Evolutionary conservation across 2,888 invertebrate species (phyloP), one percentile per base, ranked within the genome.

Genomic region (Endotricha flammealis): DNA sequence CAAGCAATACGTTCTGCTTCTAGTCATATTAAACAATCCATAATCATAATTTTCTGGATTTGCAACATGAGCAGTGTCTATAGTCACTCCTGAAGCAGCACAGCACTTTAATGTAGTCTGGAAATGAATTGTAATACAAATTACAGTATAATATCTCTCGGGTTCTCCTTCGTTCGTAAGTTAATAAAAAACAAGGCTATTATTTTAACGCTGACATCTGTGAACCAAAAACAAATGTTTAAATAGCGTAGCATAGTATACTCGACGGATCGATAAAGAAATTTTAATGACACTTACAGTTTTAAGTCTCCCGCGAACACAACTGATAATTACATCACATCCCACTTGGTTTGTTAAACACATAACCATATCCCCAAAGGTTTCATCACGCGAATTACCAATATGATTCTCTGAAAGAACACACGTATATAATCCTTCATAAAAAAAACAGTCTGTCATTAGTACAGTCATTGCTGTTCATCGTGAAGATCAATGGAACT

Each of bases 141-240:
- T 47, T 64, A 78, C 80, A 31, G 65, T 53, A 52, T 65, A 76
- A 0, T 74, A 36, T 1, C 56, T 42, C n/a, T 55, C 64, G 43
- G 47, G 55, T n/a, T n/a, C n/a, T n/a, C n/a, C n/a, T n/a, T n/a
- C n/a, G n/a, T n/a, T n/a, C n/a, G n/a, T n/a, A n/a, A n/a, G n/a
- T n/a, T n/a, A n/a, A n/a, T n/a, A n/a, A n/a, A n/a, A n/a, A n/a
- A n/a, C n/a, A n/a, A n/a, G n/a, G n/a, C n/a, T n/a, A n/a, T n/a
- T n/a, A n/a, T n/a, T n/a, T n/a, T n/a, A n/a, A n/a, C n/a, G n/a
- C n/a, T n/a, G n/a, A n/a, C n/a, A n/a, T n/a, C n/a, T n/a, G n/a
- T n/a, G n/a, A n/a, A n/a, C n/a, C n/a, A n/a, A n/a, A n/a, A n/a
- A n/a, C n/a, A n/a, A n/a, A n/a, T n/a, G n/a, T n/a, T n/a, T n/a